Evolutionary conservation across 2,113 vertebrate species (phyloP), one percentile per base, ranked within the genome.

Genomic region (Macquaria australasica): DNA sequence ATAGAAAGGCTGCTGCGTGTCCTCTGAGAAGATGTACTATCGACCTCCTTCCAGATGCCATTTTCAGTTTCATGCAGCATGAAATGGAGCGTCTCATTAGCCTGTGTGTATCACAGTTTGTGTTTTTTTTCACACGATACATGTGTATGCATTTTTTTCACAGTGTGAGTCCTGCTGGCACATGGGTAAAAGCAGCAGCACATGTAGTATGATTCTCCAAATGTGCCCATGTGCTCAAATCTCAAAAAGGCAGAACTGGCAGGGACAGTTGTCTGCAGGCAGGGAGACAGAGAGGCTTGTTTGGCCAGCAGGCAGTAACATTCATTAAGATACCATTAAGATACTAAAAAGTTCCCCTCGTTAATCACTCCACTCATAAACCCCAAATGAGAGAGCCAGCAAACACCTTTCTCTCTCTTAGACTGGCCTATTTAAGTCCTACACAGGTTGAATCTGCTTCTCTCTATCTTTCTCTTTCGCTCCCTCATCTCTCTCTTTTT

Each of bases 261-360:
- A 55, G 67, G 56, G 64, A 82, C 48, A 12, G 71, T 81, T 12
- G 16, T 39, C 37, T 73, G 34, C 50, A 31, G 53, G 62, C 69
- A 63, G 51, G 31, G 56, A 71, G 84, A 83, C 64, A 39, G 81
- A 93, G 87, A 64, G 74, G 74, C 88, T 79, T n/a, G 60, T 90
- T 88, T 86, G 86, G 93, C 91, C n/a, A 18, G 53, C 60, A 88
- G 89, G 88, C 86, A 86, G 84, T 70, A 89, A 85, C 86, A 90
- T 94, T 94, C 90, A 93, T 96, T 95, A 96, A 94, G 91, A 92
- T 94, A 87, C 87, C 85, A 94, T 95, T 93, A 95, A 95, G 91
- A 92, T 93, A 90, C 86, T 81, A 78, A 91, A 91, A 84, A 90
- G 77, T 84, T 81, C 74, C 77, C 74, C 82, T 85, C 81, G 48